These are phyloP conservation scores for Dendrolimus pini DNA, from an alignment of 2,888 invertebrate species.

Conservation along the genomic window DNA sequence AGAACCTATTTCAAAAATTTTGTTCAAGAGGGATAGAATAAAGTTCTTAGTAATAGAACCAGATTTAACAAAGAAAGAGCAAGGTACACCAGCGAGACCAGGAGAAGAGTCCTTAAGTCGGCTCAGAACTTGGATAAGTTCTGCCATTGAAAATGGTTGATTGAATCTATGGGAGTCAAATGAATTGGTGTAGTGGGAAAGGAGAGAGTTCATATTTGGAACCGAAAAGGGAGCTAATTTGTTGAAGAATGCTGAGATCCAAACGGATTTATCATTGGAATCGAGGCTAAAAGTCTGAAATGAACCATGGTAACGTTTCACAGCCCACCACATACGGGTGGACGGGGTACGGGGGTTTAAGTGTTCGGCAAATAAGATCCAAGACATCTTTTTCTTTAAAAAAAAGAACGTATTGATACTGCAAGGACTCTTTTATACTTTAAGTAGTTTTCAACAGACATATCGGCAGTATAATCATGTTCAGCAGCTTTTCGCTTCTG, in stretches of 20 bases:
- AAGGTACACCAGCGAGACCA: slow-evolving; percentile 8
- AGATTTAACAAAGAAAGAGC: slow-evolving; percentile 6
- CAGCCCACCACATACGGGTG: no score
- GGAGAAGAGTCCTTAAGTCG: slow-evolving; percentile 8
- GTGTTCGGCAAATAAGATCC: no score
- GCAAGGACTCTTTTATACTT: no score
- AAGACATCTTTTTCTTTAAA: no score
- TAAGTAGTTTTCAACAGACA: no score
- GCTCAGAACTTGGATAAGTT: slow-evolving; percentile 3
- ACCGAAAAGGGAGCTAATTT: slow-evolving; percentile 5
- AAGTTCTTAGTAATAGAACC: no score
- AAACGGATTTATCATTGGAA: slow-evolving; percentile 4
- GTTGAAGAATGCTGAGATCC: slow-evolving; percentile 3
- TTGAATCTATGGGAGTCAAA: background rate
- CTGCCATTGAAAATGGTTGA: slow-evolving; percentile 2
- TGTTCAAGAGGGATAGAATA: no score
- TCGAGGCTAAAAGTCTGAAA: background rate
- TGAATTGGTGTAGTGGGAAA: background rate
- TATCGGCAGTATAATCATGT: no score
- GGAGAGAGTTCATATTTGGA: background rate
- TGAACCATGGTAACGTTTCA: slow-evolving; percentile 4
- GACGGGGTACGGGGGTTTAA: no score
- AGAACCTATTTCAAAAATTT: no score
- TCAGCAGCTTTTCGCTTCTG: no score
- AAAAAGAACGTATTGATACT: no score